A percentile compares a stretch with the other conserved stretches of the same genome.
Conservation (phyloP, 2,797 vertebrate species). For the Pogonophryne albipinna region DNA sequence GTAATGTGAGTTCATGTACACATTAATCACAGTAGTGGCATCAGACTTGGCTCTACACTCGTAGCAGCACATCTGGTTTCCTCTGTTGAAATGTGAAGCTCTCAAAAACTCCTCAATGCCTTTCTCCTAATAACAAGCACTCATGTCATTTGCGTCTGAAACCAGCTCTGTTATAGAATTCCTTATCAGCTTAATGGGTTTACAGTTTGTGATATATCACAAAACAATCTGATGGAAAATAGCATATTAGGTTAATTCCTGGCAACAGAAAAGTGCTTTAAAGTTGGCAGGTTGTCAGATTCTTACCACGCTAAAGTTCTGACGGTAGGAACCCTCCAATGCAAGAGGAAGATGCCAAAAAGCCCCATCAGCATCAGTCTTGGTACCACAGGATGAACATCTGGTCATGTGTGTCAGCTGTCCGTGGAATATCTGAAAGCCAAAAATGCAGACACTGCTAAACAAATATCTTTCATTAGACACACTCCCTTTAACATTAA, state of each 20-base stretch:
- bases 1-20: too few relatives aligned
- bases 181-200: not conserved
- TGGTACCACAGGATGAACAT: slow-evolving; percentile 11
- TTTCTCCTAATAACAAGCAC: slow-evolving; percentile 39
- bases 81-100: slow-evolving; percentile 36
- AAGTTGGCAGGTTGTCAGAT: not conserved
- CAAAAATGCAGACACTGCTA: not conserved
- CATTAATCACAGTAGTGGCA: slow-evolving; percentile 71
- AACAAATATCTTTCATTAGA: not conserved
- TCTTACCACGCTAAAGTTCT: too few relatives aligned
- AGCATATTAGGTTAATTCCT: not conserved
- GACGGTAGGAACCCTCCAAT: slow-evolving; percentile 32
- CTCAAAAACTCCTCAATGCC: slow-evolving; percentile 59
- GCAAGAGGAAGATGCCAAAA: slow-evolving; percentile 77
- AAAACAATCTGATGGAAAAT: not conserved
- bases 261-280: not conserved
- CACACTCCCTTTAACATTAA: not conserved
- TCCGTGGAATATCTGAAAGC: slow-evolving; percentile 69
- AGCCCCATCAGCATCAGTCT: not conserved
- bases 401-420: slow-evolving; percentile 47
- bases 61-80: slow-evolving; percentile 82
- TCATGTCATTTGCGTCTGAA: not conserved
- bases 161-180: not conserved
- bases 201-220: too few relatives aligned
- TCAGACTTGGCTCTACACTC: slow-evolving; percentile 69